A percentile compares a stretch with the other conserved stretches of the same genome.
phyloP scores from a whole-genome alignment of 2,113 vertebrate genomes.

The Pollimyrus isidori region DNA sequence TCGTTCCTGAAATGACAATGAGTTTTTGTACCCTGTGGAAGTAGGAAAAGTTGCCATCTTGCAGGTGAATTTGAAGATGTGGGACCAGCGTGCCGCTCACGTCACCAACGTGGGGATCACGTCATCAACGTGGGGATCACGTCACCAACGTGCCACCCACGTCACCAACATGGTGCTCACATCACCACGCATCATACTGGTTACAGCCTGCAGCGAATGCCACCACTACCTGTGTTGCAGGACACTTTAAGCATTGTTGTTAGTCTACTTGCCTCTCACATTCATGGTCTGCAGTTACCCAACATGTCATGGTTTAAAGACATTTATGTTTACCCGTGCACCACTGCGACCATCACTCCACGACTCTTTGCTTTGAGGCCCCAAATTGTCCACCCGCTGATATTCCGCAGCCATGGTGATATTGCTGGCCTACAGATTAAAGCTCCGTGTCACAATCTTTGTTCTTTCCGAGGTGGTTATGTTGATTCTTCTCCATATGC shows the following conservation, averaged over 20 bases:
- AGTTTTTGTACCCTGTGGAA: slow-evolving; percentile 28
- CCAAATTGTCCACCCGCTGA: not conserved
- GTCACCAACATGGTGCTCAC: not conserved
- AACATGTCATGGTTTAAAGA: not conserved
- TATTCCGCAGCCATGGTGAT: not conserved
- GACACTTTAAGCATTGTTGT: not conserved
- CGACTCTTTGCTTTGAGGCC: not conserved
- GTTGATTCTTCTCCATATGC: not conserved
- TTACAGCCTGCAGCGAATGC: not conserved
- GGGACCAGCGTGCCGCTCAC: not conserved
- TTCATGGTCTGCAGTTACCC: not conserved
- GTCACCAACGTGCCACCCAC: not conserved
- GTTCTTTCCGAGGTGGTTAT: not conserved
- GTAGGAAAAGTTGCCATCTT: slow-evolving; percentile 30
- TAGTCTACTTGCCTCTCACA: not conserved
- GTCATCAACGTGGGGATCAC: not conserved
- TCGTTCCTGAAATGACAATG: slow-evolving; percentile 13
- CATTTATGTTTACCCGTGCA: not conserved
- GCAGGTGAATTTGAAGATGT: not conserved
- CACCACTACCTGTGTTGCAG: not conserved
- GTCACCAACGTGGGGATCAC: too few relatives aligned
- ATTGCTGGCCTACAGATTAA: not conserved
- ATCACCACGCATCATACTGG: not conserved
- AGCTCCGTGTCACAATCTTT: not conserved
- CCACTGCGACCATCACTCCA: not conserved